Evolutionary conservation across 2,888 invertebrate genomes (phyloP), one percentile per base, ranked within the genome.

Genomic region (Cremastinae sp.): DNA sequence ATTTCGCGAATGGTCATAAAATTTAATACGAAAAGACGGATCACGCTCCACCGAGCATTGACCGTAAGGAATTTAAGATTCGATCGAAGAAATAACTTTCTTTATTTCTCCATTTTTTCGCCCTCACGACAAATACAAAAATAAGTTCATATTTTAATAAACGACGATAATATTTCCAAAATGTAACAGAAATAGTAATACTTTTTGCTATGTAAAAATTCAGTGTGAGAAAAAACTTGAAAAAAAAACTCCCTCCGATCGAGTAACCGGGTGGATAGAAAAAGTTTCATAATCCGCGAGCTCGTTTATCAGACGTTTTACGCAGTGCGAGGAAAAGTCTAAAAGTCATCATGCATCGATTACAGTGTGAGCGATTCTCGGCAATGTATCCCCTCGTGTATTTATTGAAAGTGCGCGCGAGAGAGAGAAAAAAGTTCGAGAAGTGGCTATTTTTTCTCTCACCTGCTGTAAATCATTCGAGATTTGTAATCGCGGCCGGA

Each of bases 391-490:
- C n/a, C n/a, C n/a, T 58, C 54, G 34, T 16, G 56, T 47, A 65
- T 56, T 65, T 43, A 66, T 41, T 47, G 58, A 53, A 59, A 66
- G 43, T 18, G 4, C 43, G 41, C 22, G 53, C 62, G 28, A 12
- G 14, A 34, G 34, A 47, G 59, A 68, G 75, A 79, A 75, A 70
- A 71, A 78, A 79, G 78, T 74, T 79, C 80, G 51, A 59, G 49
- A 62, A 41, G 71, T 79, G 76, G 75, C 45, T 36, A 8, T 41
- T 62, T 38, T 14, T 14, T 65, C 65, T 36, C 54, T n/a, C 45
- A 45, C 79, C 34, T 78, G 80, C 76, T 83, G 78, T 85, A 86
- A 85, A 85, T 85, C 86, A 86, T 58, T 76, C 74, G 71, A 28
- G 69, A 64, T 75, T 78, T 78, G 72, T 79, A 84, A 83, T 79